These are phyloP conservation scores for Oreotrochilus melanogaster DNA, from an alignment of 2,113 vertebrate genomes.

Conservation along the genomic window DNA sequence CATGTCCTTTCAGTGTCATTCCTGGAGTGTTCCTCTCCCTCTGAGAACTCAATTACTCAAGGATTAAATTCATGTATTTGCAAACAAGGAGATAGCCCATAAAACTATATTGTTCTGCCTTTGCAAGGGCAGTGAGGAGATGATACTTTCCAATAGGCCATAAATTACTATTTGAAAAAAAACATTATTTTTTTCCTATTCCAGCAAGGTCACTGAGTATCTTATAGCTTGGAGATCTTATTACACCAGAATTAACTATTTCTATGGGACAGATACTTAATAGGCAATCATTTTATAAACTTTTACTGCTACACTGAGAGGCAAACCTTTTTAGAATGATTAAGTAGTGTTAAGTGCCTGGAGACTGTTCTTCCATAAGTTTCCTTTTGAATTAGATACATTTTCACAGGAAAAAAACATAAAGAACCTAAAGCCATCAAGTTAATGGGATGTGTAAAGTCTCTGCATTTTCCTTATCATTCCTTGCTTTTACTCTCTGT, in stretches of 20 bases:
- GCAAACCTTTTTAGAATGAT: neutral
- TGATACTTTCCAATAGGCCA: neutral
- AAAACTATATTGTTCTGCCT: neutral
- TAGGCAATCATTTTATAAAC: neutral
- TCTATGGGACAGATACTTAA: conserved; percentile 2
- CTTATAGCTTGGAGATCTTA: conserved; percentile 1
- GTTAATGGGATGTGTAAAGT: conserved; percentile 43
- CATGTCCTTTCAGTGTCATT: neutral
- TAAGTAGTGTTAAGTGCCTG: conserved; percentile 22
- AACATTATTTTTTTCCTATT: neutral
- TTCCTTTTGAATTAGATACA: conserved; percentile 12
- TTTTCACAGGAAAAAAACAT: conserved; percentile 39
- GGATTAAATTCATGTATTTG: conserved; percentile 3
- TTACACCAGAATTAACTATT: conserved; percentile 13
- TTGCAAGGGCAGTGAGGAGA: neutral
- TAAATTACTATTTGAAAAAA: neutral
- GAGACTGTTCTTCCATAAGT: neutral
- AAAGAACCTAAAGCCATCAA: conserved; percentile 10
- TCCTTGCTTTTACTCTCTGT: conserved; percentile 16
- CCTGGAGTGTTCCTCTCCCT: neutral
- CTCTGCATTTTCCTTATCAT: neutral
- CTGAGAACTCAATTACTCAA: neutral
- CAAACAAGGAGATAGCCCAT: conserved; percentile 20
- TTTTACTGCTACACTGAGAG: neutral
- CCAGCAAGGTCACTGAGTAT: neutral